Evolutionary conservation across 2,888 invertebrate genomes (phyloP).

Genomic region (Adelognathus sp.): DNA sequence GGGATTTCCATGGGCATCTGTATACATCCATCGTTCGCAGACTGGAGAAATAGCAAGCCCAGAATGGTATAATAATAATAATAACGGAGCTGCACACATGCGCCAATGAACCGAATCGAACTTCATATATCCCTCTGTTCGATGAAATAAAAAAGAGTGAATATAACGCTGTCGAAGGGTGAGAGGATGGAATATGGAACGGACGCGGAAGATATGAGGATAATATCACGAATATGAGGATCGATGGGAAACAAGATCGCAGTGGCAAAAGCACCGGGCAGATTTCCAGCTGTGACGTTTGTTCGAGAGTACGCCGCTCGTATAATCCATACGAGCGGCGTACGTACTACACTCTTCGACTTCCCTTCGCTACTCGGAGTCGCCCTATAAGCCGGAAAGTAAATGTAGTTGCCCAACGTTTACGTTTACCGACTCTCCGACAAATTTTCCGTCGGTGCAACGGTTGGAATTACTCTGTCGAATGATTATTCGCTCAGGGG

Average conservation of each 20-base stretch:
- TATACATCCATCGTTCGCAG: not conserved
- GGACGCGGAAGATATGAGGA: not conserved
- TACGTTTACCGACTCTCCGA: too few species aligned
- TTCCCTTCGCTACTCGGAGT: not conserved
- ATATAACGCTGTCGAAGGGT: not conserved
- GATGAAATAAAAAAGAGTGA: not conserved
- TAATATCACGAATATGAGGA: not conserved
- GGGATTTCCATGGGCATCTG: not conserved
- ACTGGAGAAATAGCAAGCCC: not conserved
- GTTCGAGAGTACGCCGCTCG: not conserved
- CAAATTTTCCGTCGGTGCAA: too few species aligned
- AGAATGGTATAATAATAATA: not conserved
- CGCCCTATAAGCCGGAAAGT: too few species aligned
- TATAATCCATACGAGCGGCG: not conserved
- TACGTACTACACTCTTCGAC: not conserved
- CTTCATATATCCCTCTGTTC: conserved; percentile 24
- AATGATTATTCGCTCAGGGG: too few species aligned
- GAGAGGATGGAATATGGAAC: not conserved
- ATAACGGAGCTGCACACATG: not conserved
- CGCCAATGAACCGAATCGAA: conserved; percentile 22
- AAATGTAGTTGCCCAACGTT: too few species aligned
- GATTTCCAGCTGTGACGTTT: not conserved
- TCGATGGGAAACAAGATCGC: not conserved
- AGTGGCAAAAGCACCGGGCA: not conserved
- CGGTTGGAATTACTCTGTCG: too few species aligned